Evolutionary conservation across 2,797 vertebrate species (phyloP).

Genomic region (Tokudaia muenninki): DNA sequence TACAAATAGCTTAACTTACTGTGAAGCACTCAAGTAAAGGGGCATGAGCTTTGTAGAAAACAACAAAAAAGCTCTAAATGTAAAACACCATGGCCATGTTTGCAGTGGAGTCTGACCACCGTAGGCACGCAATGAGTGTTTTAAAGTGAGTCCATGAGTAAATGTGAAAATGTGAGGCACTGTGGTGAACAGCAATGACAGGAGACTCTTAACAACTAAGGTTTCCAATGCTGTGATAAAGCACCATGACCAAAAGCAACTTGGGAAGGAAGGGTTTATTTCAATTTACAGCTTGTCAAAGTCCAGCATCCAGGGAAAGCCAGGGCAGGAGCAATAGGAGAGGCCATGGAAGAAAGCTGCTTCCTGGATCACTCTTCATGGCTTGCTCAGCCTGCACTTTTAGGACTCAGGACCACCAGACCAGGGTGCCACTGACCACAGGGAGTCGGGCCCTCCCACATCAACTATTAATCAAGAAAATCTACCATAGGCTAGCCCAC

Average conservation of each 20-base stretch:
- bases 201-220: background rate
- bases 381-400: background rate
- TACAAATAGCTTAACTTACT: background rate
- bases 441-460: background rate
- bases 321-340: background rate
- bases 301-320: background rate
- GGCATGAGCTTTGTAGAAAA: background rate
- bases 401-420: background rate
- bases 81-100: background rate
- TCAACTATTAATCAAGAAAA: background rate
- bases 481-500: background rate
- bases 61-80: background rate
- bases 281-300: background rate
- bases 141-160: background rate
- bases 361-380: background rate
- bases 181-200: slow-evolving; percentile 30
- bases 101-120: background rate
- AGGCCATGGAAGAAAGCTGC: too few relatives aligned
- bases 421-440: background rate
- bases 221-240: too few relatives aligned
- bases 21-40: background rate
- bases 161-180: background rate
- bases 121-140: background rate
- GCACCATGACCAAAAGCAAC: background rate
- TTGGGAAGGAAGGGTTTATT: background rate